phyloP scores from a whole-genome alignment of 2,888 invertebrate species.

The Portevinia maculata region DNA sequence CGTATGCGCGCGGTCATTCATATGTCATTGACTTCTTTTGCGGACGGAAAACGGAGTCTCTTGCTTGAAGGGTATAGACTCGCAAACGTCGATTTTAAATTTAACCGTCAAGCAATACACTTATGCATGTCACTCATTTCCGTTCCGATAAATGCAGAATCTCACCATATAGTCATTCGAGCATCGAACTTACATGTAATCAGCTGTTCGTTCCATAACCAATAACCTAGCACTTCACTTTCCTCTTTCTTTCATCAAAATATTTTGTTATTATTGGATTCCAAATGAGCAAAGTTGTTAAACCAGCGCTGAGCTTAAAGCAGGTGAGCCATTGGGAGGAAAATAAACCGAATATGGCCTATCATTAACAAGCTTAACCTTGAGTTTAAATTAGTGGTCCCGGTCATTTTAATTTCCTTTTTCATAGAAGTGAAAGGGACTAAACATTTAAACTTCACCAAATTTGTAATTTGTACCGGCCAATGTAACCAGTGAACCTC shows the following conservation, averaged over 20 bases:
- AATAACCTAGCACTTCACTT: constrained; percentile 6
- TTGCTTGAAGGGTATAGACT: too few relatives aligned
- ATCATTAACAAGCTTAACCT: too few relatives aligned
- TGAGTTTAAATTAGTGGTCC: too few relatives aligned
- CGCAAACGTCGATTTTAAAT: too few relatives aligned
- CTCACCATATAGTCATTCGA: constrained; percentile 30
- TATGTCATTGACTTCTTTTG: too few relatives aligned
- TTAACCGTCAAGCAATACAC: neutral
- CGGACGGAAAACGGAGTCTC: too few relatives aligned
- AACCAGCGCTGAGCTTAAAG: constrained; percentile 85
- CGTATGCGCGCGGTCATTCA: too few relatives aligned
- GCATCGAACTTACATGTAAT: constrained; percentile 30
- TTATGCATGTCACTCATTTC: neutral
- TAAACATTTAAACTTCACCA: too few relatives aligned
- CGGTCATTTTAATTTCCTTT: too few relatives aligned
- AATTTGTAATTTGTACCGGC: too few relatives aligned
- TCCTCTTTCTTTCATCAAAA: neutral
- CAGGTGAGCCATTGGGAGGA: constrained; percentile 83
- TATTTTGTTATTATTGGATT: neutral
- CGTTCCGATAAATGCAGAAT: neutral
- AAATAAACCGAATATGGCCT: neutral
- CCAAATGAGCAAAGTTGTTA: constrained; percentile 82
- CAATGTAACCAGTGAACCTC: too few relatives aligned
- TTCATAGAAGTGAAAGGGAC: too few relatives aligned
- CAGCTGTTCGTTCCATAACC: constrained; percentile 48